Base-by-base conservation (phyloP, 2,888 invertebrate genomes). In the Cabera pusaria region DNA sequence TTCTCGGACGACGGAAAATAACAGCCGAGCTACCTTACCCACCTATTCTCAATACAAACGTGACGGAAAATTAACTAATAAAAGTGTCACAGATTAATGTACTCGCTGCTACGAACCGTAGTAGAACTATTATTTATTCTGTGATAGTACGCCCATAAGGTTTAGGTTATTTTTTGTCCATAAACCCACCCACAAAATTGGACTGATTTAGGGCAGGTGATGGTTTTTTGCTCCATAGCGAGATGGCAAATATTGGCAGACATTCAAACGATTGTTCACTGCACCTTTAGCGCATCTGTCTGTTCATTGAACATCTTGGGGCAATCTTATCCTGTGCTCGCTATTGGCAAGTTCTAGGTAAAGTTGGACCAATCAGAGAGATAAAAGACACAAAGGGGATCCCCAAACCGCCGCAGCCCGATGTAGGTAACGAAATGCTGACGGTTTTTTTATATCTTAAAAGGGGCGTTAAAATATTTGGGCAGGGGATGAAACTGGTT, bases 281-380 rank as follows among this genome's bases (percentile, higher is more conserved):
- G 77, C 77, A 78, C 65, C 71, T 73, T 74, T 62, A 57, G 38
- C 69, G 69, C 79, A 81, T 80, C 80, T 81, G 80, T 67, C 72
- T 59, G 54, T 59, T 49, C 44, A 49, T 37, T 52, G 53, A 56
- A 44, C 57, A 59, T 34, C 29, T 33, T 38, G 63, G 61, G 62
- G 49, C 50, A 65, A 60, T 59, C 64, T 75, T 79, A 81, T 81
- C 81, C 64, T 43, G 29, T 33, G 45, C 40, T 31, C 57, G 55
- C 61, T 45, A 84, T 83, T 83, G 82, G 84, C 52, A 66, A 62
- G 34, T 27, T 44, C 39, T 41, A 37, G 44, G 42, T 43, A 37
- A 42, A 33, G 62, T 59, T 59, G 40, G 46, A 65, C 84, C 84
- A 84, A 84, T 84, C 51, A 56, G 56, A 39, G 24, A 40, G 38